Conservation (phyloP, 2,888 invertebrate species). For the Drosophila borborema region DNA sequence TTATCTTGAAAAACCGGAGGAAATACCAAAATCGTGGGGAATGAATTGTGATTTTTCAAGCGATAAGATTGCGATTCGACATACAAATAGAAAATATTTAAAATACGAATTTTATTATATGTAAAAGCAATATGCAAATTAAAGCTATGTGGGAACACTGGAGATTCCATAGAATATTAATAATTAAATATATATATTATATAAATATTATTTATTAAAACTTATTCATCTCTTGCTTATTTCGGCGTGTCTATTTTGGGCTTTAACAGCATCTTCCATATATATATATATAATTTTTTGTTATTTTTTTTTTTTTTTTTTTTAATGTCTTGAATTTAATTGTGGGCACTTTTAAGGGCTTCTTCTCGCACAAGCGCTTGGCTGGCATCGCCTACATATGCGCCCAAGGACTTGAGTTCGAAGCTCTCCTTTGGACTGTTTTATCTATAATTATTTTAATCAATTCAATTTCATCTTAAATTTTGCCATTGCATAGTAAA, state of each 20-base stretch:
- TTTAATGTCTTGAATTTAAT: not conserved
- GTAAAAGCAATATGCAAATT: constrained; percentile 9
- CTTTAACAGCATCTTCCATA: constrained; percentile 25
- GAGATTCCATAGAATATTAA: not conserved
- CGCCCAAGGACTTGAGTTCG: not conserved
- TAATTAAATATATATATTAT: not conserved
- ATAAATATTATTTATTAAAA: constrained; percentile 32
- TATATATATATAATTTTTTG: not conserved
- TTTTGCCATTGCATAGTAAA: not conserved
- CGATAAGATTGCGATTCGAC: constrained; percentile 14
- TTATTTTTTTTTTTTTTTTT: too few species aligned
- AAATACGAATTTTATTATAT: constrained; percentile 12
- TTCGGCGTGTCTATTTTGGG: not conserved
- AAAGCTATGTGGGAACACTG: not conserved
- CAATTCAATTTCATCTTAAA: not conserved
- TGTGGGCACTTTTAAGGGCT: not conserved
- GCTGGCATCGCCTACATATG: not conserved
- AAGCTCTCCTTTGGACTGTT: not conserved
- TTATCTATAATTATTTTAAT: not conserved
- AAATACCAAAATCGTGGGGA: constrained; percentile 39
- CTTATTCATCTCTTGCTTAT: not conserved
- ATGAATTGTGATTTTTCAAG: constrained; percentile 16
- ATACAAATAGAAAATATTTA: constrained; percentile 3
- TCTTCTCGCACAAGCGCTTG: too few species aligned
- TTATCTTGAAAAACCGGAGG: constrained; percentile 19